Evolutionary conservation across 1,140 invertebrate genomes (phyloP).

Genomic region (Geopemphigus sp.): DNA sequence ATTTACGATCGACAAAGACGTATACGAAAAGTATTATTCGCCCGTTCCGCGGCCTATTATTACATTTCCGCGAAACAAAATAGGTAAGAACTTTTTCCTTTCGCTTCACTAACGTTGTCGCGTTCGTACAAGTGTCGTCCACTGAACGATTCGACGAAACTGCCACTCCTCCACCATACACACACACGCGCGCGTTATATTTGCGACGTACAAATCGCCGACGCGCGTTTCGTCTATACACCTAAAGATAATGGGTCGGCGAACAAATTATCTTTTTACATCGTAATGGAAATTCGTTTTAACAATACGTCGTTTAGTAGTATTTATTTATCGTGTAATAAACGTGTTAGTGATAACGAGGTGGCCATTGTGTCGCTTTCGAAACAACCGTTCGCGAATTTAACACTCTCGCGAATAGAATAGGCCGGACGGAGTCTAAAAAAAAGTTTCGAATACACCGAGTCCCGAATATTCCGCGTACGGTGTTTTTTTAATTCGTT

Average conservation of each 20-base stretch:
- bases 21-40: not conserved
- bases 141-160: too few species aligned
- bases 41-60: not conserved
- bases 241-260: too few species aligned
- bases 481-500: constrained; percentile 15
- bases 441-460: not conserved
- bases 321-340: not conserved
- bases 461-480: not conserved
- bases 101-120: not conserved
- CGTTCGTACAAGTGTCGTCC: too few species aligned
- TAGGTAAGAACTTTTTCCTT: not conserved
- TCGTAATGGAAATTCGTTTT: too few species aligned
- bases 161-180: too few species aligned
- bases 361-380: not conserved
- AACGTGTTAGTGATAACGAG: not conserved
- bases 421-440: not conserved
- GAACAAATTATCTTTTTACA: too few species aligned
- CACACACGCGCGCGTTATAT: too few species aligned
- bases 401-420: not conserved
- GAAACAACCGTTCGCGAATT: not conserved
- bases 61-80: not conserved
- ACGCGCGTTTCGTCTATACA: too few species aligned
- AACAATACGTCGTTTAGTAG: too few species aligned
- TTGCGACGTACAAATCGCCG: too few species aligned
- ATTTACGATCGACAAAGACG: not conserved